Conservation (phyloP, 1,140 invertebrate species). For the Vanessa tameamea region DNA sequence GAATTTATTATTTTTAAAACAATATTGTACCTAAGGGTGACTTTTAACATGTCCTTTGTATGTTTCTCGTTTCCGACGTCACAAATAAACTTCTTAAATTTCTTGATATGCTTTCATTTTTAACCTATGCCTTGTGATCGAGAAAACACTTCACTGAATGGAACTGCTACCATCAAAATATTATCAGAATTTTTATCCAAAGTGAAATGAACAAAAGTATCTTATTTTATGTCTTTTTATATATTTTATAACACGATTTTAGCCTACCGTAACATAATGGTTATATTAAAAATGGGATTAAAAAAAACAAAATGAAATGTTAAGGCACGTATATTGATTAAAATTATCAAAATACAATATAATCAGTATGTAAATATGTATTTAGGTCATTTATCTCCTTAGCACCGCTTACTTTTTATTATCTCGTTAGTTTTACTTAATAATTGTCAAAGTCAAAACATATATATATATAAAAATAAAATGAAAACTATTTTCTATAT, state of each 20-base stretch:
- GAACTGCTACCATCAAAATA: background rate
- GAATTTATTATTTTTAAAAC: constrained; percentile 61
- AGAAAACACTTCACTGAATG: background rate
- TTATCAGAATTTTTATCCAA: too few species aligned
- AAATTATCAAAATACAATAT: constrained; percentile 56
- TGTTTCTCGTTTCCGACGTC: constrained; percentile 41
- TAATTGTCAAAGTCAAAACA: background rate
- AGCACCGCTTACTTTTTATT: constrained; percentile 41
- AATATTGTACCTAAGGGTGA: constrained; percentile 33
- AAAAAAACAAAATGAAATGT: constrained; percentile 49
- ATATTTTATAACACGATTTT: too few species aligned
- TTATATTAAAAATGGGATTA: background rate
- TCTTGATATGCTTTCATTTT: constrained; percentile 29
- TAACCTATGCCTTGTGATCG: background rate
- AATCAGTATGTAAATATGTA: constrained; percentile 51
- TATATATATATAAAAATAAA: background rate
- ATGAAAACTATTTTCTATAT: background rate
- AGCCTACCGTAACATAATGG: too few species aligned
- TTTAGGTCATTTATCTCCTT: constrained; percentile 35
- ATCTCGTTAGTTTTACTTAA: constrained; percentile 17
- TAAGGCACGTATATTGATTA: constrained; percentile 66
- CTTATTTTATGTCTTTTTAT: too few species aligned
- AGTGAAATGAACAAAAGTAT: too few species aligned
- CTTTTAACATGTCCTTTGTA: constrained; percentile 47
- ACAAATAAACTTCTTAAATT: constrained; percentile 47